phyloP scores from a whole-genome alignment of 2,888 invertebrate species.

The Tethea ocularis region DNA sequence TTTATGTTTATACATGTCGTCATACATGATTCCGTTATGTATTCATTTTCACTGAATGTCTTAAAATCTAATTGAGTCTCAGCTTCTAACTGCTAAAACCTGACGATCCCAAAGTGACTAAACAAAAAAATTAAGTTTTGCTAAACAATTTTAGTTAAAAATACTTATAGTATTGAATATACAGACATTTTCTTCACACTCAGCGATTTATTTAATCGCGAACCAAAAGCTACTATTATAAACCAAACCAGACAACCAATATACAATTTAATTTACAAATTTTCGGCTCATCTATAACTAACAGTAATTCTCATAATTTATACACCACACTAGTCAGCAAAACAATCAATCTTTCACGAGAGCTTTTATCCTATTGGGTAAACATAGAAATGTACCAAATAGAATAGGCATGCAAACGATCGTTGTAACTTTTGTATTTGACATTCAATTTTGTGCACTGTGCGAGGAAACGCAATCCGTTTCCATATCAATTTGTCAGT shows the following conservation, averaged over 20 bases:
- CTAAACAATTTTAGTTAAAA: no score
- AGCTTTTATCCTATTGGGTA: neutral
- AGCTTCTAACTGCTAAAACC: no score
- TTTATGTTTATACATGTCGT: neutral
- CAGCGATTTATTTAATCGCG: no score
- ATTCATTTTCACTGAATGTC: no score
- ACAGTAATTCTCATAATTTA: neutral
- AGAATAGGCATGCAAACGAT: slow-evolving; percentile 1
- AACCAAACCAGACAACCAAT: no score
- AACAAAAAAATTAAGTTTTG: no score
- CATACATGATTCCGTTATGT: neutral
- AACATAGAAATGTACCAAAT: neutral
- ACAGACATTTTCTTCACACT: no score
- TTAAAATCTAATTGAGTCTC: no score
- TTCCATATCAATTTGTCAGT: slow-evolving; percentile 19
- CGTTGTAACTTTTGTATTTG: slow-evolving; percentile 27
- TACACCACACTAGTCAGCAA: neutral
- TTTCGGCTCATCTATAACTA: neutral
- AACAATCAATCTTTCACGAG: neutral
- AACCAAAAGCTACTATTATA: no score
- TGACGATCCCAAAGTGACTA: no score
- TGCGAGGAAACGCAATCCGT: slow-evolving; percentile 21
- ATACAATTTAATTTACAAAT: no score
- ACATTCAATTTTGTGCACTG: slow-evolving; percentile 33
- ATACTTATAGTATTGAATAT: no score